Evolutionary conservation across 2,113 vertebrate species (phyloP).

Genomic region (Dipodomys stephensi): DNA sequence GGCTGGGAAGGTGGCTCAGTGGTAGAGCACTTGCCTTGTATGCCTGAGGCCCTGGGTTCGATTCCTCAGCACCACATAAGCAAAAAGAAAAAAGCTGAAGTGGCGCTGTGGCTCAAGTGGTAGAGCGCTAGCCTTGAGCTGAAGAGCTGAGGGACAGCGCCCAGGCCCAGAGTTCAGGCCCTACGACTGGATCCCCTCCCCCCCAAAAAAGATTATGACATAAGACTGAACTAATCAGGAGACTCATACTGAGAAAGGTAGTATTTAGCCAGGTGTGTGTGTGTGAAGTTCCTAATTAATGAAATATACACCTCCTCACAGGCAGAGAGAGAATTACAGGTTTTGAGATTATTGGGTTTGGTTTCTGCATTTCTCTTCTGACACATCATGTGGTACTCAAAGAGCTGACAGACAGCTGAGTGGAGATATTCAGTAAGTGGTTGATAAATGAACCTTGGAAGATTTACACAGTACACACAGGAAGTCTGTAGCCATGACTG

Average conservation of each 20-base stretch:
- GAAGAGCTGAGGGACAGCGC: too few relatives aligned
- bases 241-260: background rate
- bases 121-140: too few relatives aligned
- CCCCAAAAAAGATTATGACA: background rate
- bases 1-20: too few relatives aligned
- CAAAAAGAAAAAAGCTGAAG: too few relatives aligned
- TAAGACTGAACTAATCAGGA: background rate
- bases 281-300: background rate
- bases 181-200: too few relatives aligned
- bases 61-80: too few relatives aligned
- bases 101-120: too few relatives aligned
- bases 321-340: background rate
- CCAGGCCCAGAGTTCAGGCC: too few relatives aligned
- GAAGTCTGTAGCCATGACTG: background rate
- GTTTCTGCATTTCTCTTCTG: background rate
- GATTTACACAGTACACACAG: background rate
- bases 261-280: background rate
- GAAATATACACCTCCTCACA: background rate
- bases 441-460: too few relatives aligned
- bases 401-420: background rate
- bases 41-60: too few relatives aligned
- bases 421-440: background rate
- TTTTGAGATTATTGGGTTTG: background rate
- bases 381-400: background rate
- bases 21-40: too few relatives aligned